A percentile compares a stretch with the other conserved stretches of the same genome.
Conservation (phyloP, 2,113 vertebrate genomes). For the Chinchilla lanigera region DNA sequence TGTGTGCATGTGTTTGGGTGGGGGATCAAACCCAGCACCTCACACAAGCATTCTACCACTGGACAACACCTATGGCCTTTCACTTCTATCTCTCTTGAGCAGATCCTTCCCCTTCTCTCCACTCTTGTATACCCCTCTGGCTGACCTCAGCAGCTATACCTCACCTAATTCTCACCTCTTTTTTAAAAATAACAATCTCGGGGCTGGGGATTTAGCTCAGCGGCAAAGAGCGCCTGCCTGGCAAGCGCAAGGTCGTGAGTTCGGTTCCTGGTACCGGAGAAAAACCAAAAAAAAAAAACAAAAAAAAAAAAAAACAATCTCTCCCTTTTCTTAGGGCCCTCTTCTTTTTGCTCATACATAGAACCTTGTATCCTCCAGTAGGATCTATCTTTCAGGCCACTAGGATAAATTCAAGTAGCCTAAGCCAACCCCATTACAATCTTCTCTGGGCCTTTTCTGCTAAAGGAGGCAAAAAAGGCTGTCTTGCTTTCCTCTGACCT, state of each 20-base stretch:
- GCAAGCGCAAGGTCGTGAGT: too few relatives aligned
- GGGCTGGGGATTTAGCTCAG: too few relatives aligned
- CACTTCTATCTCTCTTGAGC: not conserved
- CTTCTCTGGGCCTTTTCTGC: conserved; percentile 5
- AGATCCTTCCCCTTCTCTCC: not conserved
- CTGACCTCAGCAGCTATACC: too few relatives aligned
- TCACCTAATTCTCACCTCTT: not conserved
- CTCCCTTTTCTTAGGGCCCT: not conserved
- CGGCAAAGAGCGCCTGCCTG: too few relatives aligned
- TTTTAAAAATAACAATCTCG: too few relatives aligned
- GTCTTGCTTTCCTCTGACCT: not conserved
- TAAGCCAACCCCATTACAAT: not conserved
- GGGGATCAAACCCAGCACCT: not conserved
- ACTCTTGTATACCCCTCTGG: rapidly evolving
- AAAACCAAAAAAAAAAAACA: too few relatives aligned
- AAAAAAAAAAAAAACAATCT: not conserved
- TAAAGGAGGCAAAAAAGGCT: not conserved
- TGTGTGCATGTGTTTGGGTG: too few relatives aligned
- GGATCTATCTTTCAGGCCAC: not conserved
- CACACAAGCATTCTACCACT: not conserved
- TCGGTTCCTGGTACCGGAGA: too few relatives aligned
- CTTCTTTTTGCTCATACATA: not conserved
- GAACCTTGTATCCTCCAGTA: not conserved
- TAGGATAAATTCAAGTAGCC: conserved; percentile 7
- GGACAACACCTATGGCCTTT: not conserved